Conservation (phyloP, 2,797 vertebrate species). For the Premnoplex brunnescens region DNA sequence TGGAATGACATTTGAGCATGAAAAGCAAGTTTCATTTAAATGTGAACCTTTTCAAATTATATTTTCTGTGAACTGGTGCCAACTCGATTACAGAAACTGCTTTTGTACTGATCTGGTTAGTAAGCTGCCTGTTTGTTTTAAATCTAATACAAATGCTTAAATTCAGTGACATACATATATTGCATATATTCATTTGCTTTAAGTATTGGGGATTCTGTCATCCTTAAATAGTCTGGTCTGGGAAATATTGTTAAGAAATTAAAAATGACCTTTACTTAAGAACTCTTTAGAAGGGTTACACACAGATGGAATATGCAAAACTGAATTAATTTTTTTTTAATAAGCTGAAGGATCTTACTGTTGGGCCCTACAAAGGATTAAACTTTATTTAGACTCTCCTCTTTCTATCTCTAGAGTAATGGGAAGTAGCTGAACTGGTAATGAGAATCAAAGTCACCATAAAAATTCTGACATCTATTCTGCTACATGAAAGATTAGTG, state of each 20-base stretch:
- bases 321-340: not conserved
- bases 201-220: not conserved
- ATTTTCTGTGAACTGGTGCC: conserved; percentile 56
- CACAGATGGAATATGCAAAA: not conserved
- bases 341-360: not conserved
- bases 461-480: not conserved
- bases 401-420: not conserved
- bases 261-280: conserved; percentile 1
- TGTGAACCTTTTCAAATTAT: conserved; percentile 56
- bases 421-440: not conserved
- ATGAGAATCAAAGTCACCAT: not conserved
- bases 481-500: not conserved
- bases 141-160: conserved; percentile 45
- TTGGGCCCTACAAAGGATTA: not conserved
- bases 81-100: conserved; percentile 39
- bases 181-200: not conserved
- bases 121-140: conserved; percentile 42
- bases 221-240: not conserved
- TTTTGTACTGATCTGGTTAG: conserved; percentile 52
- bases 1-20: conserved; percentile 32
- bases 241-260: not conserved
- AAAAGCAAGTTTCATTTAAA: conserved; percentile 51
- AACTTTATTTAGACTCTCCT: not conserved
- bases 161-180: not conserved
- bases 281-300: not conserved